Evolutionary conservation across 2,113 vertebrate species (phyloP), one percentile per base, ranked within the genome.

Genomic region (Tursiops truncatus): DNA sequence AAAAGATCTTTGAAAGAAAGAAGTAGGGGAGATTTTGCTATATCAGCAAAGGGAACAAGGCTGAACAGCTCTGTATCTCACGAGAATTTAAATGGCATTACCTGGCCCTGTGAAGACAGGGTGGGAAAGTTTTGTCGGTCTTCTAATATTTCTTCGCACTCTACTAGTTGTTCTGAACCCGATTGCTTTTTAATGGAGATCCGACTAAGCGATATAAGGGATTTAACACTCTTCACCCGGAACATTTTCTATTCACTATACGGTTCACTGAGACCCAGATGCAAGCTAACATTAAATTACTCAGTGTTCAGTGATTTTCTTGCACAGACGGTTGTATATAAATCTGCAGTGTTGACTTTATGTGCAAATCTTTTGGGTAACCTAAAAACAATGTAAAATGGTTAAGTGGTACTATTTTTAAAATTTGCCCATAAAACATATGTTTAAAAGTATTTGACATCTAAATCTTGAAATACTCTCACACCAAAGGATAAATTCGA

Each of bases 111-210:
- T 33, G 63, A 33, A 18, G n/a, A 56, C 25, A 73, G 5, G 2
- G 1, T 44, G 60, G 25, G 31, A 47, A 71, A 76, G 41, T 63
- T 94, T 58, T 44, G 0, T 67, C 20, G 65, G 0, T 33, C 60
- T 81, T 21, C 33, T 82, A 36, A 31, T 63, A 60, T 79, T 86
- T 87, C 20, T 82, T 95, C 25, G 65, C 60, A 65, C n/a, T 71
- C 25, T 12, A 23, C 38, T 41, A 47, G 23, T 89, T 93, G 31
- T n/a, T 26, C 68, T 65, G 17, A 91, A 93, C 47, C 56, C 63
- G 36, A 83, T 74, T 76, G 28, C 65, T 95, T 95, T 96, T 96
- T 93, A 80, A 81, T 87, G 74, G 71, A 25, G 23, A 67, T 82
- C 60, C 82, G 80, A 85, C 8, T 93, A 89, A 95, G 91, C 81